Evolutionary conservation across 1,140 invertebrate genomes (phyloP).

Genomic region (Mizuhopecten yessoensis): DNA sequence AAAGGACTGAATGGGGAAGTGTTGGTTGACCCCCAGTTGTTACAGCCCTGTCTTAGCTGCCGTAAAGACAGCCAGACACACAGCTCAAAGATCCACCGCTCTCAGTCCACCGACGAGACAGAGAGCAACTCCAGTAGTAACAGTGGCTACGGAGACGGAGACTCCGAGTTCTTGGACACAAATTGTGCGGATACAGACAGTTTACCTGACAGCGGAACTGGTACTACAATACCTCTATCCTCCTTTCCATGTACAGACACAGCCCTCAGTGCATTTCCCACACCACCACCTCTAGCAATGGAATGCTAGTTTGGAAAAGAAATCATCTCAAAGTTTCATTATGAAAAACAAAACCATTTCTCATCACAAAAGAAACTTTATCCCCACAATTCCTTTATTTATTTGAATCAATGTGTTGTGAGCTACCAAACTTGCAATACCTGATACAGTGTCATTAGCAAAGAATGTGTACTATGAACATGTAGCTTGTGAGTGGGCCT

Average conservation of each 20-base stretch:
- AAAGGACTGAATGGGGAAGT: slow-evolving; percentile 88
- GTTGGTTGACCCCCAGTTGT: slow-evolving; percentile 86
- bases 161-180: slow-evolving; percentile 63
- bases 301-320: slow-evolving; percentile 63
- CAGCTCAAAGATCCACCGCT: slow-evolving; percentile 64
- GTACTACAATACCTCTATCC: slow-evolving; percentile 55
- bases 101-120: slow-evolving; percentile 71
- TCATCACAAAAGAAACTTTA: background rate
- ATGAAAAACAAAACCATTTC: background rate
- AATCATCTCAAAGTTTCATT: background rate
- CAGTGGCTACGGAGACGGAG: slow-evolving; percentile 60
- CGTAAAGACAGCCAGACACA: slow-evolving; percentile 48
- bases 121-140: slow-evolving; percentile 72
- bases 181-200: slow-evolving; percentile 66
- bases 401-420: slow-evolving; percentile 39
- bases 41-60: slow-evolving; percentile 86
- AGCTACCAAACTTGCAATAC: slow-evolving; percentile 25
- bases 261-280: slow-evolving; percentile 52
- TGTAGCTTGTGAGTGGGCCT: slow-evolving; percentile 36
- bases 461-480: background rate
- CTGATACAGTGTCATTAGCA: background rate
- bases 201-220: slow-evolving; percentile 62
- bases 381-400: slow-evolving; percentile 26
- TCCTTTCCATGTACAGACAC: slow-evolving; percentile 51
- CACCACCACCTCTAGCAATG: slow-evolving; percentile 64